Evolutionary conservation across 2,113 vertebrate genomes (phyloP).

Genomic region (Stigmatopora argus): DNA sequence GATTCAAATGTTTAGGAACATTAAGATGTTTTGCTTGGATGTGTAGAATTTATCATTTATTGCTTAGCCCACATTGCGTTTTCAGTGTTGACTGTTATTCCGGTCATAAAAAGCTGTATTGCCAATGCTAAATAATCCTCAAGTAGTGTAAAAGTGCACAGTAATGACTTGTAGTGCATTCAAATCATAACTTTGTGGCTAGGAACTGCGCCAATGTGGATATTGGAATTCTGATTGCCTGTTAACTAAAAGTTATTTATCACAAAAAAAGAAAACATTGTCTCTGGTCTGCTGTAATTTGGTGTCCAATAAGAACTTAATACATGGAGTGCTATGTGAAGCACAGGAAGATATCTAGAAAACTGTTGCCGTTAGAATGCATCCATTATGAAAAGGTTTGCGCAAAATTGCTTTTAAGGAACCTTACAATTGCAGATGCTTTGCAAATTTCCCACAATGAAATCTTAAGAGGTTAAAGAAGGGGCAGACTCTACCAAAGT

Average conservation of each 20-base stretch:
- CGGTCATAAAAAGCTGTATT: not conserved
- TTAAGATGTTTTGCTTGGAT: slow-evolving; percentile 13
- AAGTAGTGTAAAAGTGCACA: not conserved
- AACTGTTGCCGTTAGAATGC: too few relatives aligned
- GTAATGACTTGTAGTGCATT: not conserved
- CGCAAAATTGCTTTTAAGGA: not conserved
- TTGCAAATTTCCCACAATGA: slow-evolving; percentile 1
- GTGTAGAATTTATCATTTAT: not conserved
- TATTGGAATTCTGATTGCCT: not conserved
- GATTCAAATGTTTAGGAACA: slow-evolving; percentile 10
- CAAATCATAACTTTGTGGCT: not conserved
- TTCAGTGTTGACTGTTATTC: too few relatives aligned
- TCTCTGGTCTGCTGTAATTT: not conserved
- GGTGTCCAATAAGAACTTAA: not conserved
- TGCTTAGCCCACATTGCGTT: not conserved
- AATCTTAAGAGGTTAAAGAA: not conserved
- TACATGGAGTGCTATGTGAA: not conserved
- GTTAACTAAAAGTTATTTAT: not conserved
- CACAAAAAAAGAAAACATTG: not conserved
- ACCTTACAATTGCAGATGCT: not conserved
- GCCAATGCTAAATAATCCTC: not conserved
- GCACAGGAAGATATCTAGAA: slow-evolving; percentile 11
- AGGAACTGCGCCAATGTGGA: not conserved
- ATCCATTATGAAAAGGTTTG: too few relatives aligned
- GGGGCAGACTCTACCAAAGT: not conserved